These are phyloP conservation scores for Geopemphigus sp. DNA, from an alignment of 1,140 invertebrate species.

Conservation along the genomic window DNA sequence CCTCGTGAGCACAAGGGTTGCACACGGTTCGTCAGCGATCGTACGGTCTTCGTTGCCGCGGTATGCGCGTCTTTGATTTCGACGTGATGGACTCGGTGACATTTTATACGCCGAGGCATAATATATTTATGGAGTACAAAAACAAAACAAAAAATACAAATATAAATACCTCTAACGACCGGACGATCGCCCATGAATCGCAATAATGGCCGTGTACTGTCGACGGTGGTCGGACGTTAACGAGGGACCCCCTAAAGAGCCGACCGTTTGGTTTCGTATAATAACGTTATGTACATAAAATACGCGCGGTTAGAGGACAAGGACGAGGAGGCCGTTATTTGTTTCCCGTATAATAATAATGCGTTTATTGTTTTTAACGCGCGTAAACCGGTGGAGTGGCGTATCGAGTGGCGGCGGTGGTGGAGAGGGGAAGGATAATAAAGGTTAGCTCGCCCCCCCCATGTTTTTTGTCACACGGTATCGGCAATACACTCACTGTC, in stretches of 20 bases:
- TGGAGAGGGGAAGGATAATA: too few relatives aligned
- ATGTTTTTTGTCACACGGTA: too few relatives aligned
- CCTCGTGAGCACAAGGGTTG: too few relatives aligned
- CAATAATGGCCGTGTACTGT: neutral
- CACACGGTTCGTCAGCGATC: neutral
- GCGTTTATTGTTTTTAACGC: too few relatives aligned
- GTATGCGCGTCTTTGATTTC: neutral
- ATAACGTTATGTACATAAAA: too few relatives aligned
- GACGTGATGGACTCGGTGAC: constrained; percentile 7
- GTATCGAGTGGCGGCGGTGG: too few relatives aligned
- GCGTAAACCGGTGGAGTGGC: too few relatives aligned
- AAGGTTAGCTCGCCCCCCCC: too few relatives aligned
- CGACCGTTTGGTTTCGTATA: neutral
- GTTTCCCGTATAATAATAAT: neutral
- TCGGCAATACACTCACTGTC: too few relatives aligned
- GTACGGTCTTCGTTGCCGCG: neutral
- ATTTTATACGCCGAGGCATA: neutral
- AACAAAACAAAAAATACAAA: neutral
- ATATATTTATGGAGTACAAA: neutral
- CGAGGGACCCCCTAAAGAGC: constrained; percentile 14
- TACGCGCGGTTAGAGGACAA: neutral
- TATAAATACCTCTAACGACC: neutral
- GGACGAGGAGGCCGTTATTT: neutral
- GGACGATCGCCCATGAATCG: neutral
- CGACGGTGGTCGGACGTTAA: neutral